Evolutionary conservation across 2,888 invertebrate genomes (phyloP).

Genomic region (Oscheius sp.): DNA sequence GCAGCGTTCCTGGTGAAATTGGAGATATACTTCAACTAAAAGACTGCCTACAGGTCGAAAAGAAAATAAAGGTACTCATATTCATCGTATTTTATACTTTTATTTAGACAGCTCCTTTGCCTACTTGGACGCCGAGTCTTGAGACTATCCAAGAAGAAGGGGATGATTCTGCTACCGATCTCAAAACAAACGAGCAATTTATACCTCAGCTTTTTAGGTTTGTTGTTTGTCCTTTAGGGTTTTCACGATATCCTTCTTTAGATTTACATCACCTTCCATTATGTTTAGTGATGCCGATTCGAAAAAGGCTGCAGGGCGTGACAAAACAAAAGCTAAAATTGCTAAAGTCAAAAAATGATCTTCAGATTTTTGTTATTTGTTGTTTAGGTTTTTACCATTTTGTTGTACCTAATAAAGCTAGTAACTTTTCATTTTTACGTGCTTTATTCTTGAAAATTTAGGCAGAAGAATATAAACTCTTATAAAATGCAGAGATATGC

Average conservation of each 20-base stretch:
- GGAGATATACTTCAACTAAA: slow-evolving; percentile 61
- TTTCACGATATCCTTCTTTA: slow-evolving; percentile 32
- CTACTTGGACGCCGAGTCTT: slow-evolving; percentile 60
- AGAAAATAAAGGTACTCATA: slow-evolving; percentile 50
- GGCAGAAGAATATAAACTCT: no score
- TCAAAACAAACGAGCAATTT: slow-evolving; percentile 35
- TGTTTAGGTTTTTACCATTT: no score
- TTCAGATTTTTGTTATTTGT: no score
- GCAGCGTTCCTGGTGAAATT: slow-evolving; percentile 66
- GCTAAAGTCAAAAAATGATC: slow-evolving; percentile 69
- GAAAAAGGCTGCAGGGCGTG: slow-evolving; percentile 59
- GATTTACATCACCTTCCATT: slow-evolving; percentile 62
- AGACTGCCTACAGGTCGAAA: slow-evolving; percentile 60
- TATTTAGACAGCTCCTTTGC: slow-evolving; percentile 38
- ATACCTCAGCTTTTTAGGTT: slow-evolving; percentile 18
- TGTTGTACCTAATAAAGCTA: no score
- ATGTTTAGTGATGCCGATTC: slow-evolving; percentile 62
- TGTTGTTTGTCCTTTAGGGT: neutral
- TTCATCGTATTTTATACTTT: neutral
- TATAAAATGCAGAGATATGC: no score
- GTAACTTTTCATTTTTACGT: no score
- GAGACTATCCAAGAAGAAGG: slow-evolving; percentile 47
- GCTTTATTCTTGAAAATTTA: no score
- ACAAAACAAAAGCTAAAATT: slow-evolving; percentile 66
- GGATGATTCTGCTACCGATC: slow-evolving; percentile 11